A percentile compares a stretch with the other conserved stretches of the same genome.
Conservation (phyloP, 2,888 invertebrate species). For the Abrostola tripartita region DNA sequence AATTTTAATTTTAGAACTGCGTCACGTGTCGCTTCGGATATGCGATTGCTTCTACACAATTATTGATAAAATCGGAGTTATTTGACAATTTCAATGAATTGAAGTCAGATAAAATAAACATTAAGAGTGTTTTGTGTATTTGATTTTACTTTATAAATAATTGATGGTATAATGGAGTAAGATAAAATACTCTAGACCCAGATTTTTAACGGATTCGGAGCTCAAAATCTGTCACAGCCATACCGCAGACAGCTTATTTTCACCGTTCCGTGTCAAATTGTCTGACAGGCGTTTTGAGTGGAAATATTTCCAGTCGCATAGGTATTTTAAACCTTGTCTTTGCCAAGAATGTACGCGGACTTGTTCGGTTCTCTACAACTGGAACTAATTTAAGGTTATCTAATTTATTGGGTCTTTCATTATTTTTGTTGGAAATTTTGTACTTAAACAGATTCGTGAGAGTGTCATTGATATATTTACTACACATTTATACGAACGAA, state of each 20-base stretch:
- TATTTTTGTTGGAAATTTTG: constrained; percentile 12
- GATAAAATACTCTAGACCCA: too few species aligned
- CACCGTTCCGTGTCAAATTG: constrained; percentile 5
- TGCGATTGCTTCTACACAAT: not conserved
- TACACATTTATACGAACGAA: constrained; percentile 18
- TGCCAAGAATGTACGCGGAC: constrained; percentile 20
- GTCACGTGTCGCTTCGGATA: not conserved
- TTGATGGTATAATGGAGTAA: too few species aligned
- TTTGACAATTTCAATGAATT: constrained; percentile 1
- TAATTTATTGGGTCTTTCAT: constrained; percentile 23
- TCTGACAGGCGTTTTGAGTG: not conserved
- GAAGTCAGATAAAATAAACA: not conserved
- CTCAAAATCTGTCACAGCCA: constrained; percentile 28
- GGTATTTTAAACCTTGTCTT: constrained; percentile 10
- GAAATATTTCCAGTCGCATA: constrained; percentile 23
- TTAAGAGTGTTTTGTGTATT: not conserved
- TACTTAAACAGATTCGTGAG: constrained; percentile 7
- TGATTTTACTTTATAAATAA: too few species aligned
- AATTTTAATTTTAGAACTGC: constrained; percentile 19
- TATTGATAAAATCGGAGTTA: not conserved
- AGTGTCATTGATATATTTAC: constrained; percentile 21
- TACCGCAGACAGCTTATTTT: constrained; percentile 23
- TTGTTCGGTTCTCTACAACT: constrained; percentile 23
- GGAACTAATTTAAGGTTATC: constrained; percentile 37
- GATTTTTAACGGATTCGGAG: not conserved